Base-by-base conservation (phyloP, 2,113 vertebrate genomes). In the Tragelaphus strepsiceros region DNA sequence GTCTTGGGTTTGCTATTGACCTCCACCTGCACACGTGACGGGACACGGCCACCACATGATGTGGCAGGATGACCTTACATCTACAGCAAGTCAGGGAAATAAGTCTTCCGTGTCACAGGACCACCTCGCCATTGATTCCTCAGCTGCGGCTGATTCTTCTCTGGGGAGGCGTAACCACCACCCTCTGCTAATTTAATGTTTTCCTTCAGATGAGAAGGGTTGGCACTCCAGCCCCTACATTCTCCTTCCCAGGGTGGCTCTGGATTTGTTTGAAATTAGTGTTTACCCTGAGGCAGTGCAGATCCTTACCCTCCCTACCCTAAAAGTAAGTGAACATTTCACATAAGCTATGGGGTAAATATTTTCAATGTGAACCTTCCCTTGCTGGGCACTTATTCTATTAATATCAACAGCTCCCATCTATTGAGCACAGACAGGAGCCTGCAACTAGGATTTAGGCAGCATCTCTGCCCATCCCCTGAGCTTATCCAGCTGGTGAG, bases 21-120 rank as follows among this genome's bases (percentile, higher is more conserved):
- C 3, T 10, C 19, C 39, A 16, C 13, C 9, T 54, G 43, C 30
- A 3, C 4, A 17, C 0, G 0, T 6, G 54, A 30, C n/a, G 81
- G 30, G 88, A 54, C 26, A 13, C 2, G 16, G 35, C 10, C n/a
- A 17, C 92, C 56, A 1, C 4, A 12, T 49, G 28, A 6, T 24
- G 16, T 4, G 24, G 28, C 3, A 12, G 14, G 17, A 9, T 35
- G 90, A 49, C 4, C 4, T 46, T 64, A 51, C 28, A 30, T 2
- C 86, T 14, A 6, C 9, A 22, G 26, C 7, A 86, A 14, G 39
- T 39, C 16, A 32, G 17, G 35, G 53, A 54, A 26, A 74, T 26
- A 6, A 51, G 11, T 24, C 43, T 67, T n/a, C 35, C 3, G 2
- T 15, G 1, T 49, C 30, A 1, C 8, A 3, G 32, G 59, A 59